These are phyloP conservation scores for Drosophila robusta DNA, from an alignment of 2,888 invertebrate genomes.

Conservation along the genomic window DNA sequence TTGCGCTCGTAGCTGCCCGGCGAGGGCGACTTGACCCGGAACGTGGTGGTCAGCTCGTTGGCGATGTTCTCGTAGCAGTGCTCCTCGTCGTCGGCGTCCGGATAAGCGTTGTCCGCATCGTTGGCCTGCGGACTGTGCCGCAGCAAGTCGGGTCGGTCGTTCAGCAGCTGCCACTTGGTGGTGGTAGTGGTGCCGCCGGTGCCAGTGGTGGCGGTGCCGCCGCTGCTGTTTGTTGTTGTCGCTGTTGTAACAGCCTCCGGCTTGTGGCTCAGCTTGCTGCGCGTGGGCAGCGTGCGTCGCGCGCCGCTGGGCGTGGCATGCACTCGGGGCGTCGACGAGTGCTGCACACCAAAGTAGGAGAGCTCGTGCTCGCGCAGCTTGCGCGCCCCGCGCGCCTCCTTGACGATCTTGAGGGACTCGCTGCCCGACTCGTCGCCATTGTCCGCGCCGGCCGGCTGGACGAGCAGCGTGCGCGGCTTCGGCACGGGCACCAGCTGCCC, in stretches of 20 bases:
- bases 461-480: constrained; percentile 78
- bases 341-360: constrained; percentile 87
- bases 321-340: constrained; percentile 44
- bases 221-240: constrained; percentile 20
- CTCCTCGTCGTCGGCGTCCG: constrained; percentile 47
- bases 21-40: constrained; percentile 73
- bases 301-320: constrained; percentile 38
- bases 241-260: constrained; percentile 37
- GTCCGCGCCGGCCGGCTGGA: constrained; percentile 54
- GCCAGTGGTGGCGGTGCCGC: constrained; percentile 44
- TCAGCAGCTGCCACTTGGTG: constrained; percentile 82
- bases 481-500: constrained; percentile 79
- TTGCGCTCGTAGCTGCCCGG: constrained; percentile 78
- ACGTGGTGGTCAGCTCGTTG: constrained; percentile 77
- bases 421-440: constrained; percentile 59
- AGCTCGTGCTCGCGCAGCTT: constrained; percentile 87
- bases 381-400: constrained; percentile 85
- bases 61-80: constrained; percentile 84
- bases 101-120: constrained; percentile 56
- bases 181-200: constrained; percentile 40
- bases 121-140: constrained; percentile 82
- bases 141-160: constrained; percentile 84
- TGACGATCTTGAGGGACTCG: constrained; percentile 82
- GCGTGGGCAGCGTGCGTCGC: constrained; percentile 70
- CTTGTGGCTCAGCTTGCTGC: constrained; percentile 52